Base-by-base conservation (phyloP, 2,888 invertebrate genomes). In the Steinernema carpocapsae region DNA sequence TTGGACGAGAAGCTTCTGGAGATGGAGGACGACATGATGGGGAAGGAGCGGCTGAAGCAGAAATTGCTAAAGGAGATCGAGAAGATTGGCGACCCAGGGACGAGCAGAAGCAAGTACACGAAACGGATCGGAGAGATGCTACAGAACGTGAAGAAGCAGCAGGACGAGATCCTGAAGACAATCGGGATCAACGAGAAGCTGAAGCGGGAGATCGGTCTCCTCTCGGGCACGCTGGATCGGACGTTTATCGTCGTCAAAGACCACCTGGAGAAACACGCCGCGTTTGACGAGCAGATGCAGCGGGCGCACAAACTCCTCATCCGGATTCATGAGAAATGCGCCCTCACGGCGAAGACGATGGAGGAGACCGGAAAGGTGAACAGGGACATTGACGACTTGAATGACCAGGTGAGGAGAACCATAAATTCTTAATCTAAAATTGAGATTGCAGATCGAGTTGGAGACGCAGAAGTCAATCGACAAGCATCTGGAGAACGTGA, bases 271-370 rank as follows among this genome's bases (percentile, higher is more conserved):
- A 64, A 64, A 73, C 43, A 71, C 46, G 71, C 73, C 10, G 70
- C 45, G 6, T 29, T 3, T 37, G 71, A 73, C 37, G 45, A 52
- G 32, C 59, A 48, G 32, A 72, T 75, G 72, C 77, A 77, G 17
- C 43, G 72, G 29, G 75, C 77, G 2, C 73, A 77, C 52, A 76
- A 76, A 43, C 19, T 51, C 10, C 42, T 51, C n/a, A 72, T 77
- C 4, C 22, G 74, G 3, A 74, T 77, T 37, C 77, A 77, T 71
- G 77, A 77, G 42, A 77, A 77, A 26, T 77, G 77, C 72, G 56
- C 72, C 22, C 26, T 77, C 1, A 72, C 78, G 17, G 52, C 51
- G 45, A 72, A 59, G 29, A 70, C 77, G 46, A 77, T 77, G 43
- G 71, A 71, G 37, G 76, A 76, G 3, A 72, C 48, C 24, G 77